Conservation (phyloP, 2,797 vertebrate genomes). For the Dicrostonyx torquatus region DNA sequence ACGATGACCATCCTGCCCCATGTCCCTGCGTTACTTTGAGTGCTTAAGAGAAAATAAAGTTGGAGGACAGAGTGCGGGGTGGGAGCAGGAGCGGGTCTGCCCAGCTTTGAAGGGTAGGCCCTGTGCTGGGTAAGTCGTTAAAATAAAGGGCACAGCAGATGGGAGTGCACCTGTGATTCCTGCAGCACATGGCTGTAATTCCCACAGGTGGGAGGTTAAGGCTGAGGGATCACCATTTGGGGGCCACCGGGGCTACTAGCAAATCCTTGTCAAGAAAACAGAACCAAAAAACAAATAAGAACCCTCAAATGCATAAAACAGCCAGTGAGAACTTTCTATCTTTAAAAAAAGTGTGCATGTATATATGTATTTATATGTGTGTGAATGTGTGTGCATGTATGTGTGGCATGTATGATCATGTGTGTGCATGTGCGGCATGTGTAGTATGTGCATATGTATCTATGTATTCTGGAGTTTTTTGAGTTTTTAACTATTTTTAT, state of each 20-base stretch:
- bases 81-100: background rate
- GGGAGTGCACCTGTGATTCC: background rate
- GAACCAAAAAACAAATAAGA: background rate
- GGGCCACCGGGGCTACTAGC: background rate
- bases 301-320: background rate
- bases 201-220: background rate
- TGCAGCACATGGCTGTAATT: background rate
- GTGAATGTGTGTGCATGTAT: background rate
- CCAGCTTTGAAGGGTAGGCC: background rate
- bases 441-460: background rate
- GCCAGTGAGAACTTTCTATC: background rate
- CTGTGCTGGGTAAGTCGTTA: rapidly evolving
- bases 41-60: background rate
- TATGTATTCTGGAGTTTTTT: background rate
- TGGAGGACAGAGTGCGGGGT: rapidly evolving
- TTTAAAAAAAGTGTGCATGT: background rate
- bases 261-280: background rate
- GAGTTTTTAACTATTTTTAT: background rate
- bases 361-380: background rate
- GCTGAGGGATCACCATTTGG: background rate
- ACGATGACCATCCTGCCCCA: rapidly evolving
- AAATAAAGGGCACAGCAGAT: background rate
- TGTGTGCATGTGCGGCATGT: background rate
- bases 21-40: background rate
- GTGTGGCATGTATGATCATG: too few relatives aligned